Percentiles rank a stretch among this genome's conserved stretches.
These are phyloP conservation scores for Hemithea aestivaria DNA, from an alignment of 2,888 invertebrate genomes.

Conservation along the genomic window DNA sequence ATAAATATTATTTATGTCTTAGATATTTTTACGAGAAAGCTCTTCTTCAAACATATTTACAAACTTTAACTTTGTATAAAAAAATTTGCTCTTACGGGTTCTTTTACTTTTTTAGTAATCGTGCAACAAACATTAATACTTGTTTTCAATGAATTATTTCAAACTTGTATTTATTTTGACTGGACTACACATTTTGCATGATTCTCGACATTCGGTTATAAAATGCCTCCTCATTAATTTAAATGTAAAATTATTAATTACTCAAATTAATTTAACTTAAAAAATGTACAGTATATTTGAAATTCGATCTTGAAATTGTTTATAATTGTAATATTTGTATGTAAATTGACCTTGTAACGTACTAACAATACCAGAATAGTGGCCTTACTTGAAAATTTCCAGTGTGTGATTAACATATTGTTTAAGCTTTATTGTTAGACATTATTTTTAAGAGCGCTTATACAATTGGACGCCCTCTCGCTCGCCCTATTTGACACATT, in stretches of 20 bases:
- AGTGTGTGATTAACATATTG: constrained; percentile 67
- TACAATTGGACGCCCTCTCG: no score
- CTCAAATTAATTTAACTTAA: constrained; percentile 26
- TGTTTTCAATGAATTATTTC: background rate
- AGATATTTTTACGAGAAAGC: no score
- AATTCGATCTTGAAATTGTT: constrained; percentile 27
- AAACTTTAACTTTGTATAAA: no score
- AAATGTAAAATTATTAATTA: constrained; percentile 31
- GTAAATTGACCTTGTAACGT: constrained; percentile 34
- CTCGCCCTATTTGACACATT: no score
- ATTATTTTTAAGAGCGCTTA: no score
- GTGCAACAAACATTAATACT: no score
- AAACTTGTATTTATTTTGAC: no score
- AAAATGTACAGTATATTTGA: constrained; percentile 24
- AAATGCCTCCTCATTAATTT: constrained; percentile 52
- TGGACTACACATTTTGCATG: no score
- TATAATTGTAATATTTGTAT: constrained; percentile 14
- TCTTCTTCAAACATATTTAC: no score
- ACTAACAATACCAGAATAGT: constrained; percentile 43
- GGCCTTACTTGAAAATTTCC: constrained; percentile 70
- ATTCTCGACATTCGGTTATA: constrained; percentile 8
- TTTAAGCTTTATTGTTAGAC: constrained; percentile 75
- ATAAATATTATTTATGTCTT: no score
- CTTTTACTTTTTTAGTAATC: no score
- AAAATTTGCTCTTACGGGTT: no score